phyloP scores from a whole-genome alignment of 2,888 invertebrate species.

The Cheilosia urbana region DNA sequence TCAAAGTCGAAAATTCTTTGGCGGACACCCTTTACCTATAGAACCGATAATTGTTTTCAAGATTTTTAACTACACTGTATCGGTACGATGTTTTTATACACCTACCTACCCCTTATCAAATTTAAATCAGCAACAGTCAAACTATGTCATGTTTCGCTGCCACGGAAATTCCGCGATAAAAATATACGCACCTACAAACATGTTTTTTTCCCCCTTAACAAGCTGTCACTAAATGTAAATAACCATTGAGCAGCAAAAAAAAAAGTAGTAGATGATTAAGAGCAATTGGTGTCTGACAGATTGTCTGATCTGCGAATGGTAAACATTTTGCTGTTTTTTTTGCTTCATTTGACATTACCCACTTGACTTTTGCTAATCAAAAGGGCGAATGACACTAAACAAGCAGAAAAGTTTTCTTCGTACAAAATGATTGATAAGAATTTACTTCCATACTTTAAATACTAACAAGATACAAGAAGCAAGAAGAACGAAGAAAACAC shows the following conservation, averaged over 20 bases:
- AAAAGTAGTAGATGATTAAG: neutral
- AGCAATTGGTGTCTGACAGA: conserved; percentile 20
- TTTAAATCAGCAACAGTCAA: no score
- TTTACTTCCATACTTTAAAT: neutral
- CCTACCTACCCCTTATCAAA: no score
- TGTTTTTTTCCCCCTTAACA: no score
- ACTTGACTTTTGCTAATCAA: neutral
- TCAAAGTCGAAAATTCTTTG: no score
- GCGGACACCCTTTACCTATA: no score
- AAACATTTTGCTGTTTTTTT: conserved; percentile 10
- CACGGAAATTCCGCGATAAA: no score
- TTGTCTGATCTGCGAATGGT: conserved; percentile 30
- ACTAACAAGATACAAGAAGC: neutral
- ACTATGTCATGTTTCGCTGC: no score
- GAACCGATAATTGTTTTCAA: no score
- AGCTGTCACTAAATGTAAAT: no score
- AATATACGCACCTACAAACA: no score
- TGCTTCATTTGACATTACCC: neutral
- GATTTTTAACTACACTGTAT: no score
- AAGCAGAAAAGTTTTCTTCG: neutral
- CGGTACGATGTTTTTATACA: no score
- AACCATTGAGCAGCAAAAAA: neutral
- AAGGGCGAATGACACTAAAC: conserved; percentile 2
- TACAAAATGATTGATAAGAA: conserved; percentile 7
- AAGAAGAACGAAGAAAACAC: neutral